Evolutionary conservation across 53 echinoderm and acorn worm genomes (phyloP).

Genomic region (Arbacia lixula): DNA sequence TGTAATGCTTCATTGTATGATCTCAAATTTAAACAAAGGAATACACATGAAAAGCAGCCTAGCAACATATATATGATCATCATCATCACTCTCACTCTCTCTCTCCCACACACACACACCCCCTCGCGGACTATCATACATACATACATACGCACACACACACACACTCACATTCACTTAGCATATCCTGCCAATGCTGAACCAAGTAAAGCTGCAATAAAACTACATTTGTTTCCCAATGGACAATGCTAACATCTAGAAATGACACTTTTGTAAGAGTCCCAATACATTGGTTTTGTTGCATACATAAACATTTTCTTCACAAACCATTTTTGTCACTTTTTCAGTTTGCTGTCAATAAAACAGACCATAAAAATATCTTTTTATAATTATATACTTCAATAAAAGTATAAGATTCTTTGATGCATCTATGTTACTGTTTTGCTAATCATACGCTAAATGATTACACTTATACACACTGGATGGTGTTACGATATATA

Average conservation of each 20-base stretch:
- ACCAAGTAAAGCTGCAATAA: conserved; percentile 38
- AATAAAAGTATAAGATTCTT: conserved; percentile 58
- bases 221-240: conserved; percentile 25
- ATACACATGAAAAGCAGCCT: conserved; percentile 39
- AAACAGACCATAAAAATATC: conserved; percentile 63
- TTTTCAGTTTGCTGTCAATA: conserved; percentile 45
- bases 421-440: conserved; percentile 63
- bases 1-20: not conserved
- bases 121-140: not conserved
- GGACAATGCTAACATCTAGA: conserved; percentile 33
- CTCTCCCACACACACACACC: not conserved
- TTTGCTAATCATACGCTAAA: conserved; percentile 59
- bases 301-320: conserved; percentile 52
- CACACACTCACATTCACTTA: not conserved
- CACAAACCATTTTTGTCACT: conserved; percentile 31
- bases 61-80: conserved; percentile 22
- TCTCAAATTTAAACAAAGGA: conserved; percentile 12
- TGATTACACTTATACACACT: conserved; percentile 60
- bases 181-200: not conserved
- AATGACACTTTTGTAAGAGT: conserved; percentile 20
- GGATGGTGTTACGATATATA: conserved; percentile 60
- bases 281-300: conserved; percentile 33
- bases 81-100: conserved; percentile 8
- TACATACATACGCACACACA: not conserved
- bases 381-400: conserved; percentile 49